Evolutionary conservation across 2,797 vertebrate species (phyloP).

Genomic region (Tachyglossus aculeatus): DNA sequence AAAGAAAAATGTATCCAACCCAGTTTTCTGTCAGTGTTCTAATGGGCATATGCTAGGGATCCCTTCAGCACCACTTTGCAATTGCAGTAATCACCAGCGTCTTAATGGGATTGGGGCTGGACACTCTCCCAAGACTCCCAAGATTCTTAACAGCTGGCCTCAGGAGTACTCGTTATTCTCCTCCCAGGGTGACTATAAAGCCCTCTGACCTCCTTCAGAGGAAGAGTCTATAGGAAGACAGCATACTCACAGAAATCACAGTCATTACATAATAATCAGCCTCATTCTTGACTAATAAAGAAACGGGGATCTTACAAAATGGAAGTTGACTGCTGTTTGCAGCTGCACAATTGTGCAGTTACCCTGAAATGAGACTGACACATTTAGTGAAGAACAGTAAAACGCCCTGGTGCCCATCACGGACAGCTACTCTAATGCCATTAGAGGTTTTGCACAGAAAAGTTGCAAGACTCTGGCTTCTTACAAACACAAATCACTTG

Average conservation of each 20-base stretch:
- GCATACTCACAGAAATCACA: too few relatives aligned
- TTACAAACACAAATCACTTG: background rate
- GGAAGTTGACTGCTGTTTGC: background rate
- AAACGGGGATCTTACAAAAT: background rate
- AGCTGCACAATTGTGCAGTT: background rate
- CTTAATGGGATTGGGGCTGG: background rate
- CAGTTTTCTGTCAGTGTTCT: background rate
- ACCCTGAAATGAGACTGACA: background rate
- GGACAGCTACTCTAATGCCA: background rate
- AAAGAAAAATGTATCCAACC: background rate
- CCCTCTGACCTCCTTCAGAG: background rate
- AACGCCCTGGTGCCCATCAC: background rate
- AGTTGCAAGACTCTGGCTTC: background rate
- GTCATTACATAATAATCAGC: background rate
- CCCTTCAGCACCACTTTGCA: background rate
- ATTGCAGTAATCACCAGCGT: rapidly evolving
- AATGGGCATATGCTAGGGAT: background rate
- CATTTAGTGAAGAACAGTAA: background rate
- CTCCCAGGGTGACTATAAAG: background rate
- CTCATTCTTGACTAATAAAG: background rate
- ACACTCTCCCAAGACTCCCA: background rate
- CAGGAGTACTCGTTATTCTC: too few relatives aligned
- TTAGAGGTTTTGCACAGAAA: background rate
- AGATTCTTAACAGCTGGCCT: background rate
- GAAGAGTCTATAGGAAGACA: background rate